These are phyloP conservation scores for Folsomia manolachei DNA, from an alignment of 2,888 invertebrate species.

Conservation along the genomic window DNA sequence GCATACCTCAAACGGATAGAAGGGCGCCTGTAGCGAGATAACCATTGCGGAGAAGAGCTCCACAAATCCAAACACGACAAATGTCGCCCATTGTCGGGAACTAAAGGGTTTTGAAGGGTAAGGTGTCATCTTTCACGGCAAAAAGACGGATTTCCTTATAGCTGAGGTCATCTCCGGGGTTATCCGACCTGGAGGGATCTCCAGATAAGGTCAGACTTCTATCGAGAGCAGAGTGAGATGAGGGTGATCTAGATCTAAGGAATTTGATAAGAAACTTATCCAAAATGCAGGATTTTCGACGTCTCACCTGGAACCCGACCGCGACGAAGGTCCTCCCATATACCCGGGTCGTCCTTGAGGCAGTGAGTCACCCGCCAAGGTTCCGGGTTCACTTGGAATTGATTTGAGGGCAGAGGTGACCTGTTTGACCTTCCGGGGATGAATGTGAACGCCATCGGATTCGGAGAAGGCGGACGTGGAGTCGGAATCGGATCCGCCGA, in stretches of 20 bases:
- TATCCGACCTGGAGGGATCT: too few species aligned
- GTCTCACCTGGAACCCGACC: too few species aligned
- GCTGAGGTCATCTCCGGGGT: too few species aligned
- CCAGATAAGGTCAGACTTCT: too few species aligned
- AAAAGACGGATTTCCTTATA: neutral
- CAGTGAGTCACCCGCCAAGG: neutral
- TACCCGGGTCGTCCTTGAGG: neutral
- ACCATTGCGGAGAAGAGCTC: constrained; percentile 82
- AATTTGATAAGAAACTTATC: too few species aligned
- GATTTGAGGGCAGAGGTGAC: neutral
- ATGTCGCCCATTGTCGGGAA: constrained; percentile 72
- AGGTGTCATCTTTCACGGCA: neutral
- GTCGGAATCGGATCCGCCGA: neutral
- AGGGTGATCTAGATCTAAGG: too few species aligned
- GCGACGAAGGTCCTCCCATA: neutral
- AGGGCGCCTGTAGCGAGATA: constrained; percentile 79
- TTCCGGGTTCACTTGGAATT: neutral
- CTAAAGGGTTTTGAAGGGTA: constrained; percentile 58
- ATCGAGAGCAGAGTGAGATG: too few species aligned
- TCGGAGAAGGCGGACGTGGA: neutral
- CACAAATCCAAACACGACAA: constrained; percentile 73
- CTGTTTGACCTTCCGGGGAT: neutral
- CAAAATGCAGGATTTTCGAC: too few species aligned
- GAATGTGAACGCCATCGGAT: neutral
- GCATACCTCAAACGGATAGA: constrained; percentile 75